phyloP scores from a whole-genome alignment of 2,888 invertebrate genomes.

The Leptinotarsa tumamoca region DNA sequence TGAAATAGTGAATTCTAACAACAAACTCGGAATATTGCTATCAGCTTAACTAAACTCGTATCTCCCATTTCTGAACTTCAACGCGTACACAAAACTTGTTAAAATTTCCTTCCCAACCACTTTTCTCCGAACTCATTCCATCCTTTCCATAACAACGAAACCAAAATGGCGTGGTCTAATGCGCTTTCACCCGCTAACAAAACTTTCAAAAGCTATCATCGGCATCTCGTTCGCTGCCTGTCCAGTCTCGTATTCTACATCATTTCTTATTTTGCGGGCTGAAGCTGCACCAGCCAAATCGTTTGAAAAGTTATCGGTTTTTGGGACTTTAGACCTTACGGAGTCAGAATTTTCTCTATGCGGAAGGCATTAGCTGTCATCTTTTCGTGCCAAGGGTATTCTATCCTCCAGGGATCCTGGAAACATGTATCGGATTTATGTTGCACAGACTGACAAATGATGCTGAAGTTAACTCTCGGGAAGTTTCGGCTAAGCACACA shows the following conservation, averaged over 20 bases:
- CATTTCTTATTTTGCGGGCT: conserved; percentile 51
- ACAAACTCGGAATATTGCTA: neutral
- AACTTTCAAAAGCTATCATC: conserved; percentile 55
- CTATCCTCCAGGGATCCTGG: conserved; percentile 50
- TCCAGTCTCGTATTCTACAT: conserved; percentile 50
- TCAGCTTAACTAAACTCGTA: neutral
- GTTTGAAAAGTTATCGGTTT: conserved; percentile 33
- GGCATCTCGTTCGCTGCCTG: conserved; percentile 49
- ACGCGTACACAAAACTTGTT: conserved; percentile 7
- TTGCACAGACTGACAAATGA: conserved; percentile 64
- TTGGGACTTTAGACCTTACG: conserved; percentile 39
- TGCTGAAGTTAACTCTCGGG: conserved; percentile 58
- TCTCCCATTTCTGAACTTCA: conserved; percentile 6
- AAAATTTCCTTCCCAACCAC: conserved; percentile 50
- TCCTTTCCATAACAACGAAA: conserved; percentile 51
- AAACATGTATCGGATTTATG: conserved; percentile 64
- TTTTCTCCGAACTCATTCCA: conserved; percentile 44
- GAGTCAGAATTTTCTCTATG: conserved; percentile 31
- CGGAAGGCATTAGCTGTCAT: conserved; percentile 38
- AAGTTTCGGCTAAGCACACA: conserved; percentile 55
- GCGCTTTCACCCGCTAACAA: conserved; percentile 53
- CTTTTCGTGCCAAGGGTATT: conserved; percentile 32
- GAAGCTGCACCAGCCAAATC: conserved; percentile 23
- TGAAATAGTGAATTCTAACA: neutral
- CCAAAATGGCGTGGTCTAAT: conserved; percentile 52